Evolutionary conservation across 1,140 invertebrate genomes (phyloP).

Genomic region (Littorina saxatilis): DNA sequence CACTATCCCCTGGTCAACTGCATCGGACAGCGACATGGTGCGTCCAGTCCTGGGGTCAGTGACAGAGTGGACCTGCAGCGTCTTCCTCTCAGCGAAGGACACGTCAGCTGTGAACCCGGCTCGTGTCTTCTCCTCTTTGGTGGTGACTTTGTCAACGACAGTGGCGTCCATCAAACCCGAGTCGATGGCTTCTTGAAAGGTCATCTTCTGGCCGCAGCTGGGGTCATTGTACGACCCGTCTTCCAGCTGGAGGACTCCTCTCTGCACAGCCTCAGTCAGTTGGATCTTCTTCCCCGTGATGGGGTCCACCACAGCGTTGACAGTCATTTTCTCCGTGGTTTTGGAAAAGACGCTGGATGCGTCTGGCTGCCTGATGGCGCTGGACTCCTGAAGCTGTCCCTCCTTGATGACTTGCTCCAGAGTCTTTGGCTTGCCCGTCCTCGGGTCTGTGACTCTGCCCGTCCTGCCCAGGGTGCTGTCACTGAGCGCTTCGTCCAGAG

Average conservation of each 20-base stretch:
- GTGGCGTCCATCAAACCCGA: constrained; percentile 60
- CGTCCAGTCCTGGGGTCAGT: constrained; percentile 86
- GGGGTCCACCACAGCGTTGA: constrained; percentile 90
- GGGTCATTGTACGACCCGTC: constrained; percentile 83
- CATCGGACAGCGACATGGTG: constrained; percentile 63
- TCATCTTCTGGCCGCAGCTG: constrained; percentile 83
- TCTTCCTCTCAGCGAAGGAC: constrained; percentile 62
- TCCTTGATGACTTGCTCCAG: constrained; percentile 85
- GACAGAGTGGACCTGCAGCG: constrained; percentile 76
- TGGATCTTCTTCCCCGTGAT: constrained; percentile 83
- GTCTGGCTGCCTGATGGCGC: constrained; percentile 86
- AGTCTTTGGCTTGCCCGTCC: constrained; percentile 82
- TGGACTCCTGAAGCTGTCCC: constrained; percentile 84
- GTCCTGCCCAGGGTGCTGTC: constrained; percentile 88
- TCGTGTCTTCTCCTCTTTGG: constrained; percentile 58
- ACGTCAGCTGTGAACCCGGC: constrained; percentile 63
- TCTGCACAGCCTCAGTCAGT: constrained; percentile 75
- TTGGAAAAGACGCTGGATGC: constrained; percentile 90
- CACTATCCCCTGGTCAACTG: constrained; percentile 63
- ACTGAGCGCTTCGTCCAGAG: constrained; percentile 79
- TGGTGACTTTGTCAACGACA: constrained; percentile 59
- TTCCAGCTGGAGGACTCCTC: constrained; percentile 60
- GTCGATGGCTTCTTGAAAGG: constrained; percentile 82
- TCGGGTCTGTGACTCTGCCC: constrained; percentile 86
- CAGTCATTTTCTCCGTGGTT: constrained; percentile 86